Conservation (phyloP, 2,888 invertebrate species). For the Arenicola marina region DNA sequence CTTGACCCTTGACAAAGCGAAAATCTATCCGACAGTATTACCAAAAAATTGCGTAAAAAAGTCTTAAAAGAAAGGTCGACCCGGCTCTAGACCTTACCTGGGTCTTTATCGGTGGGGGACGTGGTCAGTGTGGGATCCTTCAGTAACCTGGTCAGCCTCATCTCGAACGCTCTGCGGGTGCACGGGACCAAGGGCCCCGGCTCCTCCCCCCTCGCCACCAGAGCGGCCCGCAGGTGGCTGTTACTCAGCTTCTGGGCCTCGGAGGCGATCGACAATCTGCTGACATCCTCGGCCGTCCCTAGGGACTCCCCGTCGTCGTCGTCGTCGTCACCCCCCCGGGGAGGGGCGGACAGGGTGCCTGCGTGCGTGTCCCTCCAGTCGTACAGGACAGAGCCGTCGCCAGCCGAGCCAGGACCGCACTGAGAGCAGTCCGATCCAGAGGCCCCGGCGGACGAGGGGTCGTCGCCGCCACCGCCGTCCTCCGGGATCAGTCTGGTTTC, state of each 20-base stretch:
- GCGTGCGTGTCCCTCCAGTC: background rate
- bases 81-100: no score
- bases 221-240: conserved; percentile 36
- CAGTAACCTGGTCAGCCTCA: conserved; percentile 68
- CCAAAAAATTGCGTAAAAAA: no score
- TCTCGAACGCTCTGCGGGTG: conserved; percentile 78
- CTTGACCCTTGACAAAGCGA: no score
- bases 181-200: conserved; percentile 81
- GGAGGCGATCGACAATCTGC: conserved; percentile 1
- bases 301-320: background rate
- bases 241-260: conserved; percentile 28
- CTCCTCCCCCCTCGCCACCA: conserved; percentile 68
- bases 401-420: no score
- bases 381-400: background rate
- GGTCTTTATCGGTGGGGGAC: no score
- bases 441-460: background rate
- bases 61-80: no score
- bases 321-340: background rate
- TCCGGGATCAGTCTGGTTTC: background rate
- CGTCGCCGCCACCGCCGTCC: background rate
- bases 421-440: no score
- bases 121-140: conserved; percentile 34
- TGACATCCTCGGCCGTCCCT: background rate
- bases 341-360: background rate
- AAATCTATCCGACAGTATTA: no score